Base-by-base conservation (phyloP, 2,888 invertebrate species). In the Opisthograptis luteolata region DNA sequence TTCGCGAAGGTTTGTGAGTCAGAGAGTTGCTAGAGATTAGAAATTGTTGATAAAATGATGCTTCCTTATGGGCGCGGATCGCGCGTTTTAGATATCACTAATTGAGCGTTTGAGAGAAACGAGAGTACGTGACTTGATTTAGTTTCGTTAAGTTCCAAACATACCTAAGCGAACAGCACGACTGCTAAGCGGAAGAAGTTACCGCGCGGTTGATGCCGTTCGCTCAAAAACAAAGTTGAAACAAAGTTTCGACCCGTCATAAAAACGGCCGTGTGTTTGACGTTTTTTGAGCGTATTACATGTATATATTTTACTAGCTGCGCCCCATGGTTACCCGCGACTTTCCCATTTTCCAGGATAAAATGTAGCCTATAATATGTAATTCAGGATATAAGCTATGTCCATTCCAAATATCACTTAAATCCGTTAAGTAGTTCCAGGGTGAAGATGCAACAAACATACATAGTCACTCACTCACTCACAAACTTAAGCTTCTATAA, bases 11-110 rank as follows among this genome's bases (percentile, higher is more conserved):
- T 15, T 25, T 46, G 42, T 62, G 62, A 62, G 55, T 62, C 61
- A 58, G 52, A 8, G 9, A 27, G 17, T 24, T 20, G 17, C 3
- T 8, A 27, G 27, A 60, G 64, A 64, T 64, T 62, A 64, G 64
- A 64, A 64, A 64, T 58, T 54, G 34, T 25, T 30, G 64, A 64
- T 64, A 62, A 40, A 28, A 12, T 13, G 20, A 9, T 9, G 50
- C 44, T 59, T 62, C 59, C 59, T 59, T 53, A 61, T 59, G 61
- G 48, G 59, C 50, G 54, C 56, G 61, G 61, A 59, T 59, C 30
- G 52, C 32, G 57, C 48, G 47, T 51, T 46, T 40, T 24, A 49
- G 59, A 60, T 60, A 58, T 48, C 27, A 42, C 48, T 57, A 39
- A 62, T 48, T 53, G 53, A 53, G 36, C 35, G 34, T 31, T 42